These are phyloP conservation scores for Diplodus sargus DNA, from an alignment of 2,797 vertebrate genomes.

Conservation along the genomic window DNA sequence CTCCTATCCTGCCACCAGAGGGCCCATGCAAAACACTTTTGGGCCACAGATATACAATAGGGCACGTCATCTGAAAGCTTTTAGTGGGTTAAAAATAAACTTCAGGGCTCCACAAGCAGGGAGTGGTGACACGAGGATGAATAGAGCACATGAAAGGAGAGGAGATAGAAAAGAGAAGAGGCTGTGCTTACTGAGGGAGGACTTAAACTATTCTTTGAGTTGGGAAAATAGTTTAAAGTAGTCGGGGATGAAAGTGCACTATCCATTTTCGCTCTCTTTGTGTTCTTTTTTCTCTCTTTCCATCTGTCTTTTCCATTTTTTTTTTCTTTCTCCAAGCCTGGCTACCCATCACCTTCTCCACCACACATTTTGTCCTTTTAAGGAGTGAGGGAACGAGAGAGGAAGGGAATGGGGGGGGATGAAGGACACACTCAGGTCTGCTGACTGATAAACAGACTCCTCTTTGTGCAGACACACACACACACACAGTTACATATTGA, in stretches of 20 bases:
- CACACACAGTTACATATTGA: constrained; percentile 75
- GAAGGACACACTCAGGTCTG: constrained; percentile 69
- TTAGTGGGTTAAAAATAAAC: constrained; percentile 84
- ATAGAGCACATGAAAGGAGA: constrained; percentile 52
- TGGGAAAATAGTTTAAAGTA: constrained; percentile 20
- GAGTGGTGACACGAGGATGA: constrained; percentile 71
- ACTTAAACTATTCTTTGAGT: constrained; percentile 46
- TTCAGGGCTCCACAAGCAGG: constrained; percentile 55
- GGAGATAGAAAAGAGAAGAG: constrained; percentile 34
- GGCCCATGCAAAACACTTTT: constrained; percentile 70
- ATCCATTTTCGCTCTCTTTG: constrained; percentile 4
- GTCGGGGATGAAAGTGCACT: constrained; percentile 31
- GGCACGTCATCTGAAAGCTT: constrained; percentile 80
- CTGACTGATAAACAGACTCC: constrained; percentile 80
- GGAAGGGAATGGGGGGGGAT: constrained; percentile 39
- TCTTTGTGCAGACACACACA: constrained; percentile 76
- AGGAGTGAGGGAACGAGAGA: constrained; percentile 72
- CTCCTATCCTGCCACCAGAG: constrained; percentile 79
- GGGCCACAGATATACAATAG: constrained; percentile 65
- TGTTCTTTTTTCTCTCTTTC: constrained; percentile 33
- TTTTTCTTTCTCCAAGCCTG: constrained; percentile 35
- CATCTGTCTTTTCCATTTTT: constrained; percentile 29
- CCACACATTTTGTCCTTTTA: constrained; percentile 80
- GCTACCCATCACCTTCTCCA: constrained; percentile 50
- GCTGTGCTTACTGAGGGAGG: constrained; percentile 32